phyloP scores from a whole-genome alignment of 2,888 invertebrate genomes.

The Hyalella azteca region DNA sequence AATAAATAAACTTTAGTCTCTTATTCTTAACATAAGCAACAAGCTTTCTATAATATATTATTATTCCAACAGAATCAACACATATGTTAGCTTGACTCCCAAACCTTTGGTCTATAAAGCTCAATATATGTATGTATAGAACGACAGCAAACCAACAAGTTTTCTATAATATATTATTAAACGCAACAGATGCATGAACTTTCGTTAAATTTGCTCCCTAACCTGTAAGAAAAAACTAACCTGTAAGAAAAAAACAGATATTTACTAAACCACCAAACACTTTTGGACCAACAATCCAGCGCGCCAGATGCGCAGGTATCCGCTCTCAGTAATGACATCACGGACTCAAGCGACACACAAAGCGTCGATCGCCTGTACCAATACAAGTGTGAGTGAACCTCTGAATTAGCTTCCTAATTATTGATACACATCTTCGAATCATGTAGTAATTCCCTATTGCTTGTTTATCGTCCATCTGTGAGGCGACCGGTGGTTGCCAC shows the following conservation, averaged over 20 bases:
- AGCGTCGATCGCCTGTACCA: not conserved
- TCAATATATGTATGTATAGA: too few species aligned
- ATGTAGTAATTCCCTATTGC: not conserved
- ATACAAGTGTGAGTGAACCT: not conserved
- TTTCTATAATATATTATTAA: too few species aligned
- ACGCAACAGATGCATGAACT: too few species aligned
- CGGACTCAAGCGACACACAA: not conserved
- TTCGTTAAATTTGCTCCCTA: not conserved
- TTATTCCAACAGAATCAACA: too few species aligned
- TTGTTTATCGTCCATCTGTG: slow-evolving; percentile 4
- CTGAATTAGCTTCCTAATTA: slow-evolving; percentile 12
- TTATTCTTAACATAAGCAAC: too few species aligned
- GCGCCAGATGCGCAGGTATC: not conserved
- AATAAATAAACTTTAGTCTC: too few species aligned
- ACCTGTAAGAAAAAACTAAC: not conserved
- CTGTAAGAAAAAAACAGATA: not conserved
- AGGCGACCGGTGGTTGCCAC: not conserved
- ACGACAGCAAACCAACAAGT: too few species aligned
- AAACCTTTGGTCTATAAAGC: too few species aligned
- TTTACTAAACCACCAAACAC: slow-evolving; percentile 5
- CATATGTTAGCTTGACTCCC: too few species aligned
- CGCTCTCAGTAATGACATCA: not conserved
- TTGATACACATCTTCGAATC: slow-evolving; percentile 11
- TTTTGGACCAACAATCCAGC: not conserved
- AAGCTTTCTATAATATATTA: too few species aligned